A percentile compares a stretch with the other conserved stretches of the same genome.
Conservation (phyloP, 53 echinoderm and acorn worm genomes). For the Apostichopus leukothele region DNA sequence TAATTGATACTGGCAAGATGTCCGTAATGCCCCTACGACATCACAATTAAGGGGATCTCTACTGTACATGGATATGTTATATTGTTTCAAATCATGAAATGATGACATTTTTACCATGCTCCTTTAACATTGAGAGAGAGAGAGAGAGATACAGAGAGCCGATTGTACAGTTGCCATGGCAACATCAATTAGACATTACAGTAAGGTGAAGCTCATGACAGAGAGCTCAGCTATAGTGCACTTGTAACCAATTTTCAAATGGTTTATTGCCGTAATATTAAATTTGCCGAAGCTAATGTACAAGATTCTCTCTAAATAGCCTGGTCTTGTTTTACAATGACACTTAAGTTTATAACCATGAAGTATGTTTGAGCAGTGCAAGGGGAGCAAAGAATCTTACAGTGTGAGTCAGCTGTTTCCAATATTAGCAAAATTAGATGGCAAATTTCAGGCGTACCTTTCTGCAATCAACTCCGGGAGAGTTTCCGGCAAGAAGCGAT, state of each 20-base stretch:
- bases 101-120: background rate
- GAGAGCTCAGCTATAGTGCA: background rate
- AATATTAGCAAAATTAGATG: too few species aligned
- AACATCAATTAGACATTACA: slow-evolving; percentile 9
- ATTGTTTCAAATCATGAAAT: too few species aligned
- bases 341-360: slow-evolving; percentile 1
- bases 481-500: too few species aligned
- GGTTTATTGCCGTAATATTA: slow-evolving; percentile 3
- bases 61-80: too few species aligned
- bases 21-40: too few species aligned
- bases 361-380: background rate
- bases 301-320: slow-evolving; percentile 10
- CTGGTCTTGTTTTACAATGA: background rate
- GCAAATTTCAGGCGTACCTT: background rate
- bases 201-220: background rate
- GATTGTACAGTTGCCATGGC: background rate
- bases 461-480: background rate
- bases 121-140: background rate
- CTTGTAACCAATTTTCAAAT: slow-evolving; percentile 11
- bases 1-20: too few species aligned
- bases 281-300: background rate
- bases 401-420: too few species aligned
- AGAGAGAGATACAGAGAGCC: background rate
- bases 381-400: too few species aligned
- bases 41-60: too few species aligned